Evolutionary conservation across 2,113 vertebrate species (phyloP), one percentile per base, ranked within the genome.

Genomic region (Chloroceryle aenea): DNA sequence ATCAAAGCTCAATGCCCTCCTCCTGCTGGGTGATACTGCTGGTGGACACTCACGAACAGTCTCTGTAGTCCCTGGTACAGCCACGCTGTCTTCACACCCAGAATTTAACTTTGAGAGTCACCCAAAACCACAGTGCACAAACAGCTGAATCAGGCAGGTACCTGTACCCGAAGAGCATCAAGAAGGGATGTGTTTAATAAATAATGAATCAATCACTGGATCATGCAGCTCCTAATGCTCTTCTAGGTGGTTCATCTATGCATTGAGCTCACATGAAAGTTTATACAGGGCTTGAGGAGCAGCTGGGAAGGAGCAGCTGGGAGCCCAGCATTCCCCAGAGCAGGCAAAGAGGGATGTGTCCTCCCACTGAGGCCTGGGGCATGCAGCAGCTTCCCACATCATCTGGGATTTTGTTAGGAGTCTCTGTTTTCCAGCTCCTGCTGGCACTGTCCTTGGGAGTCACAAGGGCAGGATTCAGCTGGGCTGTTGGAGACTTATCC

Each of bases 31-130:
- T 7, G 1, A 25, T 32, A 36, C 38, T 1, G 0, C 29, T 63
- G 36, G 14, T 52, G 9, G 48, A 45, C 5, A 1, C 14, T 34
- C 1, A 0, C 9, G 0, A 0, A 2, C 1, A 3, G 11, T 50
- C 61, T 56, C 45, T 32, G 15, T 12, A 79, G 42, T 27, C 62
- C 34, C 55, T 13, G 23, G 47, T 26, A 56, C 9, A 50, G 53
- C 19, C 2, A 0, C 0, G 0, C 48, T 52, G 63, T 32, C 40
- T 50, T 3, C 1, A 22, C 1, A 1, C 9, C 23, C 29, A 64
- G 48, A 32, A 32, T 32, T 43, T 13, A 32, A 17, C 21, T 47
- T 62, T 69, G 40, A 72, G 43, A 32, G 20, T 11, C 68, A 63
- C 17, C 16, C 48, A 40, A 23, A 74, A 21, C 8, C 53, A 43